These are phyloP conservation scores for Nyctalus aviator DNA, from an alignment of 2,797 vertebrate genomes.

Conservation along the genomic window DNA sequence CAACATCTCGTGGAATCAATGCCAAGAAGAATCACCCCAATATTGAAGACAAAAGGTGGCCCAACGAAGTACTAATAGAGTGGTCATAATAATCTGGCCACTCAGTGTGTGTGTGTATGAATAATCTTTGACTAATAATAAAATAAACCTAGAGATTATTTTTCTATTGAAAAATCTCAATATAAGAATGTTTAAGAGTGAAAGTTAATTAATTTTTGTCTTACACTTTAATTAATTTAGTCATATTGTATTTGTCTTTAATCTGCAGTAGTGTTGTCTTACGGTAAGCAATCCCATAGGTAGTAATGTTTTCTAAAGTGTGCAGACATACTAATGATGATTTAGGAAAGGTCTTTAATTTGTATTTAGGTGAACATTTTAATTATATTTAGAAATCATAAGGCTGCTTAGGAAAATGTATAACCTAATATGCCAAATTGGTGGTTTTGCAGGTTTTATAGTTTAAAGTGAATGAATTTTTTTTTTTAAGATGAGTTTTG, in stretches of 20 bases:
- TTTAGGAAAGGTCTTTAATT: conserved; percentile 25
- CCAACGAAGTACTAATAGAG: too few species aligned
- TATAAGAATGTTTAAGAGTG: conserved; percentile 7
- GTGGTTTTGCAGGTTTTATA: conserved; percentile 22
- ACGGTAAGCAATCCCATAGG: neutral
- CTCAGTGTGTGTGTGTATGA: too few species aligned
- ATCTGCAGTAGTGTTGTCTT: neutral
- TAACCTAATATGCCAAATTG: neutral
- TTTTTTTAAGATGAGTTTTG: conserved; percentile 12
- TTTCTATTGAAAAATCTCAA: neutral
- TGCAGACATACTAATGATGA: neutral
- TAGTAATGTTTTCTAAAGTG: neutral
- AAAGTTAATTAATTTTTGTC: neutral
- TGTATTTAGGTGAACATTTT: neutral
- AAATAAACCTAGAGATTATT: neutral
- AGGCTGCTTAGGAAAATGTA: neutral
- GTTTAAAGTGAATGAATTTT: conserved; percentile 7
- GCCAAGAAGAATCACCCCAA: too few species aligned
- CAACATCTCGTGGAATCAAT: too few species aligned
- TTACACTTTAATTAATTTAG: neutral
- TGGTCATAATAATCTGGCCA: too few species aligned
- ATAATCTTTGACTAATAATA: neutral
- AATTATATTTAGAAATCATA: conserved; percentile 42
- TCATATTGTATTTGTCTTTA: neutral
- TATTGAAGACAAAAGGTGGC: too few species aligned